phyloP scores from a whole-genome alignment of 2,797 vertebrate species.

The Galaxias olidus region DNA sequence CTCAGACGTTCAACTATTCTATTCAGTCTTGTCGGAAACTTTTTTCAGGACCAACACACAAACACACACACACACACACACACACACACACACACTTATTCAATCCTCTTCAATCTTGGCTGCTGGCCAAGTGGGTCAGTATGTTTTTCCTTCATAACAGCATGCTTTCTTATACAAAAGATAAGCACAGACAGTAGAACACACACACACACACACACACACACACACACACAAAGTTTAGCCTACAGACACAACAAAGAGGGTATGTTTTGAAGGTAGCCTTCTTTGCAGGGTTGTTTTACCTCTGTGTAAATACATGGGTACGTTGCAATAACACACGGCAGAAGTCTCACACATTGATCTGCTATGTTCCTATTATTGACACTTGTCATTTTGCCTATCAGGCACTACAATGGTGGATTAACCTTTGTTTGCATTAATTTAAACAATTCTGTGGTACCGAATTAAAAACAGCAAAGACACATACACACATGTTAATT shows the following conservation, averaged over 20 bases:
- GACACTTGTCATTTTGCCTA: too few species aligned
- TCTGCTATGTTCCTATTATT: too few species aligned
- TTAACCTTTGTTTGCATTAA: too few species aligned
- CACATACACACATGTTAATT: too few species aligned
- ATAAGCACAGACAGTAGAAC: conserved; percentile 33
- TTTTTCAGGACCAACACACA: conserved; percentile 11
- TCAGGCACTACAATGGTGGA: too few species aligned
- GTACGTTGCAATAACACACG: too few species aligned
- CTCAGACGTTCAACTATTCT: background rate
- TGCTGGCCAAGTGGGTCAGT: conserved; percentile 12
- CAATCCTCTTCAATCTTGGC: conserved; percentile 18
- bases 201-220: conserved; percentile 14
- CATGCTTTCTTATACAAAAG: conserved; percentile 34
- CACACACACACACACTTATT: conserved; percentile 21
- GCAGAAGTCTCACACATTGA: too few species aligned
- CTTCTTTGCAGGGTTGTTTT: too few species aligned
- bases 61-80: conserved; percentile 27
- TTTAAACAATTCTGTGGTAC: too few species aligned
- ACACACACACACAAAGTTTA: conserved; percentile 11
- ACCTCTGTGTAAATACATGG: too few species aligned
- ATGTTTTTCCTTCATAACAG: conserved; percentile 30
- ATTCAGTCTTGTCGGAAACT: background rate
- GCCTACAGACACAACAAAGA: conserved; percentile 14
- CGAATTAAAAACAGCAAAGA: too few species aligned
- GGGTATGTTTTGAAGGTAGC: conserved; percentile 3